Base-by-base conservation (phyloP, 2,113 vertebrate genomes). In the Vicugna pacos region DNA sequence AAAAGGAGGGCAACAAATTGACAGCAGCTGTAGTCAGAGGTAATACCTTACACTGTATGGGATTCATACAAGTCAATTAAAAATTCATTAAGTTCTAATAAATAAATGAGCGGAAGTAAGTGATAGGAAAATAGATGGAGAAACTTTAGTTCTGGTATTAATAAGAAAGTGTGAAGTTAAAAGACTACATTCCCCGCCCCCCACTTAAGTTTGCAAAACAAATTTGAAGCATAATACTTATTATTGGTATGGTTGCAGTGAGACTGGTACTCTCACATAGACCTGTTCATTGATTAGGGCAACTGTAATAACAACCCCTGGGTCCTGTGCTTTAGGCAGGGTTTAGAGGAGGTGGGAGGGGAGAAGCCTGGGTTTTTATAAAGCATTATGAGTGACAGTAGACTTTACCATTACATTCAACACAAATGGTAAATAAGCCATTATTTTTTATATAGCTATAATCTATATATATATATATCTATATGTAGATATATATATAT, bases 141-240 rank as follows among this genome's bases (percentile, higher is more conserved):
- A 94, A 82, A 67, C 22, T 65, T 93, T 38, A 67, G 72, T 42
- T 60, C 48, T 94, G 7, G 46, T 93, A 35, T 69, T 96, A 92
- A 73, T 89, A 48, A 92, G 32, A 22, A 95, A 50, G 75, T 94
- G 17, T 93, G 50, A 82, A 26, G 8, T 96, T 92, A 91, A 96
- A 89, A 92, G 93, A 56, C 67, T 35, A 4, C 32, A 70, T 89
- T 19, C 22, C n/a, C 77, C 81, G 88, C 52, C 30, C 15, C 20
- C 12, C 14, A 70, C 24, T 88, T 76, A 76, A 22, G 17, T 89
- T 91, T 89, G 16, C 6, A 62, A 60, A 77, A 75, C 70, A 60
- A 76, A n/a, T 73, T 35, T 67, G 42, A 93, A 62, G 22, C 19
- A 6, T 77, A 58, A 46, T 75, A 20, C 3, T 7, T 11, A 35